Evolutionary conservation across 1,140 invertebrate species (phyloP), one percentile per base, ranked within the genome.

Genomic region (Pogonognathellus flavescens): DNA sequence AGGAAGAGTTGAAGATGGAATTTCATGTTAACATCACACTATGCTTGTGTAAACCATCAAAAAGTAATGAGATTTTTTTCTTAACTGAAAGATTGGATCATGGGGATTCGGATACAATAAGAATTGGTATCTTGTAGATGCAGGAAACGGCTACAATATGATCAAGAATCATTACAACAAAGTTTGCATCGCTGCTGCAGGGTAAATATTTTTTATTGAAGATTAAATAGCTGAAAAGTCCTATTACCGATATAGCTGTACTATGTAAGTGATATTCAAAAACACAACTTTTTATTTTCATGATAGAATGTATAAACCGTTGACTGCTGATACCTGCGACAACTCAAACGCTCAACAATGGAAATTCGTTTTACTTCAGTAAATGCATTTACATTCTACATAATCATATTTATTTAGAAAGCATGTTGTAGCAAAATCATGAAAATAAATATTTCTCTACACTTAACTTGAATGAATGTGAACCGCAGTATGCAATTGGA

Each of bases 51-150:
- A n/a, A n/a, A n/a, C n/a, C n/a, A n/a, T n/a, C n/a, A n/a, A n/a
- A n/a, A 41, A 41, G 6, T 41, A 41, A 41, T 3, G 6, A 6
- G 6, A 41, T 41, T 59, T 59, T 16, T 59, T 2, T 18, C 9
- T 18, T 60, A 20, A 18, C 7, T 60, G 18, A 60, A 18, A 60
- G 59, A 20, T 60, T 2, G 10, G n/a, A 20, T 18, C 59, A 11
- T 60, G 59, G 59, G 76, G 76, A 55, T 52, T 81, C 18, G 81
- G 81, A 18, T 57, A 83, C 18, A 83, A 59, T 62, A 59, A 31
- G n/a, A 59, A 57, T 4, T 83, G 81, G 81, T 59, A 83, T 14
- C 31, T 83, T 83, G 31, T 60, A 10, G 81, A 83, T 62, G 81
- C 81, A 25, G 81, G 81, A 49, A 14, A 83, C 9, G 59, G 59